Conservation (phyloP, 2,888 invertebrate species). For the Drosophila bunnanda region DNA sequence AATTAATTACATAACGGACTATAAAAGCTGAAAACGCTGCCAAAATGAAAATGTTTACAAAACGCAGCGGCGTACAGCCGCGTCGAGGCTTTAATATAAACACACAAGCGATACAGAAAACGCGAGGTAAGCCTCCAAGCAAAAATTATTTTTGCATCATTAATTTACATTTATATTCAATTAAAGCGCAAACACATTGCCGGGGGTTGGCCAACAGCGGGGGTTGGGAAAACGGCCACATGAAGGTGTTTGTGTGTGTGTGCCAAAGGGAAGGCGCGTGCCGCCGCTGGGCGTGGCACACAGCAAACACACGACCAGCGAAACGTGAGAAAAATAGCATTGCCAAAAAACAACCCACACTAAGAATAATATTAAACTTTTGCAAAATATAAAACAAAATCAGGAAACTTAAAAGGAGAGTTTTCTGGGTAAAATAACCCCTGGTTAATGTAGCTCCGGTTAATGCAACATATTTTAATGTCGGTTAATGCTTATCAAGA, state of each 20-base stretch:
- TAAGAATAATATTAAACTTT: constrained; percentile 9
- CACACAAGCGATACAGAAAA: constrained; percentile 34
- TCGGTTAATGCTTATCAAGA: too few relatives aligned
- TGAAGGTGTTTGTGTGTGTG: constrained; percentile 5
- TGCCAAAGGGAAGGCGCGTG: constrained; percentile 55
- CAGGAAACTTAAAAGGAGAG: background rate
- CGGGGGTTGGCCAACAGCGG: constrained; percentile 11
- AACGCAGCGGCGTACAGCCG: constrained; percentile 49
- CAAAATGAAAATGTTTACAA: constrained; percentile 66
- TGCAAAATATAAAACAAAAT: background rate
- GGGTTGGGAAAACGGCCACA: background rate
- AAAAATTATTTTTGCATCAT: constrained; percentile 79
- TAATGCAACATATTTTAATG: too few relatives aligned
- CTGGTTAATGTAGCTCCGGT: too few relatives aligned
- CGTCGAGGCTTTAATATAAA: constrained; percentile 46
- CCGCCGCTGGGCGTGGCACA: constrained; percentile 51
- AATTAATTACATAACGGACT: constrained; percentile 76
- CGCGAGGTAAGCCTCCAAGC: constrained; percentile 67
- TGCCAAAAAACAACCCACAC: constrained; percentile 29
- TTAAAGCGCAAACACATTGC: constrained; percentile 74
- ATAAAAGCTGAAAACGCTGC: constrained; percentile 59
- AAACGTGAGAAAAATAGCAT: constrained; percentile 38
- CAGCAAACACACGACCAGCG: constrained; percentile 28
- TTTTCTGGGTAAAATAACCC: background rate
- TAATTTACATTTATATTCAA: constrained; percentile 81